Evolutionary conservation across 2,888 invertebrate species (phyloP), one percentile per base, ranked within the genome.

Genomic region (Pardosa pseudoannulata): DNA sequence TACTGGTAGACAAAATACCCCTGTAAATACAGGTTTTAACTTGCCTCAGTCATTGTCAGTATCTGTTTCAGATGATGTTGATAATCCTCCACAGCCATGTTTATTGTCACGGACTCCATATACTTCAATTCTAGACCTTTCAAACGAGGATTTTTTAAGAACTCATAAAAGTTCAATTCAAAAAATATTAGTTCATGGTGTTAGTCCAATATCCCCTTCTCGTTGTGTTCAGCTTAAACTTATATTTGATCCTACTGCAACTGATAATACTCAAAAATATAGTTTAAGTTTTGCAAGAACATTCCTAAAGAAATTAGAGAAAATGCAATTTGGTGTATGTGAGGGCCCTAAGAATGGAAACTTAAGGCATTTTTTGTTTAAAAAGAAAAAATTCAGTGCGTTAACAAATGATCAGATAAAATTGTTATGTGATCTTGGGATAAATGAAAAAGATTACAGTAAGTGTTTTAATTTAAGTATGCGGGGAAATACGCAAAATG

Each of bases 291-390:
- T 81, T 67, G 72, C 87, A 2, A 65, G 87, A 2, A 68, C 65
- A 3, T 82, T 81, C 27, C 65, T 87, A 7, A 82, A 78, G 29
- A 76, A 72, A 9, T 29, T 87, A 3, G 87, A 78, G 29, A 27
- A 36, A 6, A 31, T 87, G 13, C 81, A 82, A 9, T 87, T 87
- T 74, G 87, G 87, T 27, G n/a, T 82, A 5, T 82, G 79, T 50
- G 82, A 81, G 2, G 79, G 82, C 0, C 78, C 68, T 0, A 82
- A 82, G 19, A 74, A 64, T 65, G 73, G 73, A 6, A 78, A 70
- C 28, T 62, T 71, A 9, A 46, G 82, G 9, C 68, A 73, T 50
- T 82, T 79, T 65, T 32, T 82, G 16, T 87, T 87, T 62, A 82
- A 79, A 56, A 87, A 87, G n/a, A 78, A 74, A 27, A 75, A 75